Conservation (phyloP, 1,140 invertebrate genomes). For the Trialeurodes vaporariorum region DNA sequence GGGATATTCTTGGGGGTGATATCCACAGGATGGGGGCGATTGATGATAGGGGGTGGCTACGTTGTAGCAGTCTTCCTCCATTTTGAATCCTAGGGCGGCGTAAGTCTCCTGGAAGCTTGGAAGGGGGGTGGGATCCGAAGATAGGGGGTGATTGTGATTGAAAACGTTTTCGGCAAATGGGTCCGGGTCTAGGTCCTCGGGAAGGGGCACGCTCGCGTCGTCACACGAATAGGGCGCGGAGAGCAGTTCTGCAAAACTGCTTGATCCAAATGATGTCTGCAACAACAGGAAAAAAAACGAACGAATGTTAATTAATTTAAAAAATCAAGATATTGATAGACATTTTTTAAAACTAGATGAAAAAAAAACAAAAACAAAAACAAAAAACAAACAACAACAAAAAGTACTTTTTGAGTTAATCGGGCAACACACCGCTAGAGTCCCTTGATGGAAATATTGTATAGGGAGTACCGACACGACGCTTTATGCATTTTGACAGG, state of each 20-base stretch:
- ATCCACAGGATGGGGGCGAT: conserved; percentile 16
- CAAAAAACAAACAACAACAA: too few species aligned
- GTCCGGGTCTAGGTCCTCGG: conserved; percentile 40
- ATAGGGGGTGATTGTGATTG: conserved; percentile 37
- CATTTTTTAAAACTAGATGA: too few species aligned
- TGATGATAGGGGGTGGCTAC: conserved; percentile 25
- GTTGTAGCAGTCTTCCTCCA: conserved; percentile 50
- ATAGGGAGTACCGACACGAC: too few species aligned
- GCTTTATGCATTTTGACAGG: too few species aligned
- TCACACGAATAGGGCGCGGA: conserved; percentile 43
- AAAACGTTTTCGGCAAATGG: conserved; percentile 36
- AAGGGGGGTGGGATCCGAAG: conserved; percentile 21
- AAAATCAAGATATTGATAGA: too few species aligned
- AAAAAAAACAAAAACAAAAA: too few species aligned
- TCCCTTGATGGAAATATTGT: too few species aligned
- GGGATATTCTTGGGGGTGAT: conserved; percentile 30
- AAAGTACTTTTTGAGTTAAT: too few species aligned
- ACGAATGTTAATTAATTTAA: too few species aligned
- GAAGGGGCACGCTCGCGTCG: conserved; percentile 34
- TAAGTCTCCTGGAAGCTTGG: conserved; percentile 32
- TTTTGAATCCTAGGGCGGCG: conserved; percentile 29
- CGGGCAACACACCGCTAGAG: too few species aligned
- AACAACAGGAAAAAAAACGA: too few species aligned
- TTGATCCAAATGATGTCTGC: conserved; percentile 48
- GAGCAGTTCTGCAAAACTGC: conserved; percentile 49